Conservation (phyloP, 2,113 vertebrate genomes). For the Labeo catla region DNA sequence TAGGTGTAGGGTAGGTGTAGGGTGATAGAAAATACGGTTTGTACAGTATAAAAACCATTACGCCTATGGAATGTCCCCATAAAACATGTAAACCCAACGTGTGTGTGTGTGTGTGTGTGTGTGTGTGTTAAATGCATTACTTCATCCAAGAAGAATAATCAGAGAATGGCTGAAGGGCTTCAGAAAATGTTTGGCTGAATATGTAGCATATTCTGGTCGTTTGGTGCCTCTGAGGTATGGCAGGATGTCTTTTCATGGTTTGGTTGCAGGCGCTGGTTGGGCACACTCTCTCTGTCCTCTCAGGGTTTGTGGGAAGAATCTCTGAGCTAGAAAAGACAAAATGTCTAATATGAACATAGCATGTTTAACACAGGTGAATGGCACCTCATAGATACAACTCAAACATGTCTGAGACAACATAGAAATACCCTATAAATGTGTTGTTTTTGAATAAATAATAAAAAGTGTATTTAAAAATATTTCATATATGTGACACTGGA, state of each 20-base stretch:
- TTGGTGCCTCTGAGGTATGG: not conserved
- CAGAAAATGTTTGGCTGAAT: not conserved
- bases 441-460: not conserved
- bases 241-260: not conserved
- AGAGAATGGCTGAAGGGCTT: not conserved
- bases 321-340: not conserved
- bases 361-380: not conserved
- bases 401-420: not conserved
- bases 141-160: not conserved
- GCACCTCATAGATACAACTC: not conserved
- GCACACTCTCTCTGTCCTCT: not conserved
- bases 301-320: not conserved
- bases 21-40: no score
- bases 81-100: no score
- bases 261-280: not conserved
- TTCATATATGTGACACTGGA: not conserved
- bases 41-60: no score
- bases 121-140: slow-evolving; percentile 15
- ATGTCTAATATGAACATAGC: not conserved
- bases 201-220: not conserved
- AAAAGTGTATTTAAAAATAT: not conserved
- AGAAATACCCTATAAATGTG: not conserved
- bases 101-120: slow-evolving; percentile 4
- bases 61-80: no score
- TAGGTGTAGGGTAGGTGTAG: no score